phyloP scores from a whole-genome alignment of 2,888 invertebrate species.

The Formica aserva region DNA sequence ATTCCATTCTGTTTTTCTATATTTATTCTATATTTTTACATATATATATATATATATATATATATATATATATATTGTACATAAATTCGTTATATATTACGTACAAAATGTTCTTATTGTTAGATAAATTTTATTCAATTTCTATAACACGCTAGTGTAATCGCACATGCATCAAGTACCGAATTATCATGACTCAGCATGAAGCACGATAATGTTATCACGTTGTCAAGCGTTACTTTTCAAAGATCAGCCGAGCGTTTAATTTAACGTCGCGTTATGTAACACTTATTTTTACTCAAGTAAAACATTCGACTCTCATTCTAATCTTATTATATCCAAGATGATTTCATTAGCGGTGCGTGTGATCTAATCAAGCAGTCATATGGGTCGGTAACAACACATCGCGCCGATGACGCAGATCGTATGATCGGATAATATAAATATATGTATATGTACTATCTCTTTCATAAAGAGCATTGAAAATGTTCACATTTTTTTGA shows the following conservation, averaged over 20 bases:
- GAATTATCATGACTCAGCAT: slow-evolving; percentile 70
- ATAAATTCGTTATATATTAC: neutral
- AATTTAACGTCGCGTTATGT: slow-evolving; percentile 17
- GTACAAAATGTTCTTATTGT: neutral
- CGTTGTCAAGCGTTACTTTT: slow-evolving; percentile 24
- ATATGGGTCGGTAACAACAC: slow-evolving; percentile 8
- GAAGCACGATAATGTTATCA: slow-evolving; percentile 61
- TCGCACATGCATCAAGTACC: slow-evolving; percentile 11
- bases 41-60: neutral
- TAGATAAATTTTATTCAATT: neutral
- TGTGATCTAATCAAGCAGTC: slow-evolving; percentile 1
- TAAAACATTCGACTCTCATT: slow-evolving; percentile 14
- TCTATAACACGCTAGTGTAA: neutral
- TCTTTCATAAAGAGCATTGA: slow-evolving; percentile 37
- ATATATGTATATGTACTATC: slow-evolving; percentile 14
- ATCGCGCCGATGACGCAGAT: slow-evolving; percentile 41
- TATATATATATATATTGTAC: neutral
- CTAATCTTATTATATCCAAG: slow-evolving; percentile 38
- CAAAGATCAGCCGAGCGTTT: slow-evolving; percentile 26
- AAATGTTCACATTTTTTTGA: slow-evolving; percentile 57
- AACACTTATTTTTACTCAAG: slow-evolving; percentile 39
- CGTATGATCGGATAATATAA: slow-evolving; percentile 38
- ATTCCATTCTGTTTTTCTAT: neutral
- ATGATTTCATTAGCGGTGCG: slow-evolving; percentile 34
- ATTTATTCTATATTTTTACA: neutral